Evolutionary conservation across 2,113 vertebrate genomes (phyloP), one percentile per base, ranked within the genome.

Genomic region (Muntiacus muntjak): DNA sequence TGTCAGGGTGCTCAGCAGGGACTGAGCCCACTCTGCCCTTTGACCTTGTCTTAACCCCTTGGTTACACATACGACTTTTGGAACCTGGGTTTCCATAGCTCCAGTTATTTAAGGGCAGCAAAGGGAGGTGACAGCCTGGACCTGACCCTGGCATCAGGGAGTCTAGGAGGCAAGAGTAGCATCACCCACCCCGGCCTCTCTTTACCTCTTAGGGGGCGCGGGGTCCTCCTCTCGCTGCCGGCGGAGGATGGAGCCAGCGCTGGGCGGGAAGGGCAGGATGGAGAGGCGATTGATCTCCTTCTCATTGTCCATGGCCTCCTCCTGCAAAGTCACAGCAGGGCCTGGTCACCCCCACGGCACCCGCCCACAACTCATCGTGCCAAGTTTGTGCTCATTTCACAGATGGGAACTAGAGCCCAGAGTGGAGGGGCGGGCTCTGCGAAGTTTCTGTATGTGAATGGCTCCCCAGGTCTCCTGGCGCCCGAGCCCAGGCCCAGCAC

Each of bases 201-300:
- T 7, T 96, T 87, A 99, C 99, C 99, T 99, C 98, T 99, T 99
- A 47, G 97, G 95, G 62, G 98, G 98, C 6, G 96, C 97, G 0
- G 97, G 98, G 62, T 98, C 98, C 3, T 99, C 98, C 57, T 99
- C 99, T 0, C 98, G 98, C 88, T 99, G 98, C 76, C 99, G 98
- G 2, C 99, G 99, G 86, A 99, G 99, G 97, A 99, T 99, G 98
- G 99, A 99, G 98, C 99, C 99, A 0, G 99, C 97, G 19, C 99
- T 99, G 13, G 99, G 99, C 3, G 99, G 99, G 87, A 99, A 99
- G 15, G 99, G 99, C 83, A 99, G 99, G 11, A 99, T 99, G 60
- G 99, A 99, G 25, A 99, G 99, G 2, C 99, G 99, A 96, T 99
- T 99, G 98, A 99, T 99, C 76, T 99, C 99, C 98, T 99, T 99